Percentiles rank a stretch among this genome's conserved stretches.
Conservation (phyloP, 2,888 invertebrate species). For the Cataglyphis altisquamis region DNA sequence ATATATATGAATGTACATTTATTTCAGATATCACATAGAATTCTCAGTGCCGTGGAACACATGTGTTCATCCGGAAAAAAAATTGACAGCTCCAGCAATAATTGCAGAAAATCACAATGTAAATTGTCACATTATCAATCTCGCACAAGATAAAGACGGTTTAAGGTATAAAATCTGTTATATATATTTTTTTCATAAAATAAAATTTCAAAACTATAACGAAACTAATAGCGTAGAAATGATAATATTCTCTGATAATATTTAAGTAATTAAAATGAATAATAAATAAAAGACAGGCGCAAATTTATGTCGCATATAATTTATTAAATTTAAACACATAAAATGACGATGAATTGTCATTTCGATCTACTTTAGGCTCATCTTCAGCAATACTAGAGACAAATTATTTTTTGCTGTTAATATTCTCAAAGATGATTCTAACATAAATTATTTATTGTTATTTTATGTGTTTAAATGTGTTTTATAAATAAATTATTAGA, state of each 20-base stretch:
- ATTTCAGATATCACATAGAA: conserved; percentile 80
- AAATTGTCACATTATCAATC: conserved; percentile 79
- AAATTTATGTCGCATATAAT: too few species aligned
- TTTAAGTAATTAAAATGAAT: too few species aligned
- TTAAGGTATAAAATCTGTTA: conserved; percentile 74
- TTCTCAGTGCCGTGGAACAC: conserved; percentile 82
- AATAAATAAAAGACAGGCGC: too few species aligned
- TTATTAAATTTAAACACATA: too few species aligned
- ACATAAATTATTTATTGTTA: background rate
- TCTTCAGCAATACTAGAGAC: too few species aligned
- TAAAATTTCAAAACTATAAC: background rate
- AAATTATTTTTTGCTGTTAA: background rate
- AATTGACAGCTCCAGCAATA: conserved; percentile 72
- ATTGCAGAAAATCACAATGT: conserved; percentile 74
- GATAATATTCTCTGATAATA: too few species aligned
- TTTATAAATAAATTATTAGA: background rate
- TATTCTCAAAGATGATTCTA: background rate
- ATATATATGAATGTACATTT: conserved; percentile 7
- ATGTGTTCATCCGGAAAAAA: conserved; percentile 78
- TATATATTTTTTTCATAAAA: background rate
- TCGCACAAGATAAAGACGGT: conserved; percentile 80
- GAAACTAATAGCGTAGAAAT: background rate
- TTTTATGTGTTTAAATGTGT: background rate
- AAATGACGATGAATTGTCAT: too few species aligned
- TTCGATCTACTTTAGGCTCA: too few species aligned